phyloP scores from a whole-genome alignment of 2,797 vertebrate genomes.

The Cynodonichthys magdalenae region DNA sequence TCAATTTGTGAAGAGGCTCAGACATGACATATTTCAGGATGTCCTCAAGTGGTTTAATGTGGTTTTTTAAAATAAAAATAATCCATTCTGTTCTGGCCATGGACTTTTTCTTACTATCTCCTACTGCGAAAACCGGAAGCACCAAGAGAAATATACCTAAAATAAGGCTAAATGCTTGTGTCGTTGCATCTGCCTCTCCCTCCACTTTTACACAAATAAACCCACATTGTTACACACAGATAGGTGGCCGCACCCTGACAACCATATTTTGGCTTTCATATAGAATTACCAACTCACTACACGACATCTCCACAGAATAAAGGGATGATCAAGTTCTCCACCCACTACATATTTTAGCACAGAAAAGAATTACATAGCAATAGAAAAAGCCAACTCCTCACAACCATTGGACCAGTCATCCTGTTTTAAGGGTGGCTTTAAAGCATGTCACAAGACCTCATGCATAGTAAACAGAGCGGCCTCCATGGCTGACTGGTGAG shows the following conservation, averaged over 20 bases:
- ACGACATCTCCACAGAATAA: conserved; percentile 42
- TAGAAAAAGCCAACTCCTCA: conserved; percentile 66
- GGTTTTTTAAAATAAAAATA: background rate
- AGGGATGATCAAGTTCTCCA: conserved; percentile 55
- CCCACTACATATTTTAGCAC: conserved; percentile 62
- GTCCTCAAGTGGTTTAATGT: background rate
- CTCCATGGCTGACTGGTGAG: conserved; percentile 84
- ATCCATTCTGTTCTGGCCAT: background rate
- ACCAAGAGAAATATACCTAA: background rate
- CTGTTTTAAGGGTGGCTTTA: conserved; percentile 92
- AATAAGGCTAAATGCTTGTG: background rate
- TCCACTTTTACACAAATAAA: conserved; percentile 17
- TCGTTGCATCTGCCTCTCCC: conserved; percentile 2
- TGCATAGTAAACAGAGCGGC: conserved; percentile 94
- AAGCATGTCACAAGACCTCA: conserved; percentile 96
- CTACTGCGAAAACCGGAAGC: conserved; percentile 6
- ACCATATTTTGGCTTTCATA: conserved; percentile 36
- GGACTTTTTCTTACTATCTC: background rate
- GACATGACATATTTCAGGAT: background rate
- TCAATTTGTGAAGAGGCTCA: background rate
- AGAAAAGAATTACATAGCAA: conserved; percentile 57
- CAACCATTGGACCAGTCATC: conserved; percentile 65
- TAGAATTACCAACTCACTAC: conserved; percentile 27
- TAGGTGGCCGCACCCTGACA: conserved; percentile 4
- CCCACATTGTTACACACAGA: conserved; percentile 14